Conservation (phyloP, 1,140 invertebrate species). For the Nephila pilipes region DNA sequence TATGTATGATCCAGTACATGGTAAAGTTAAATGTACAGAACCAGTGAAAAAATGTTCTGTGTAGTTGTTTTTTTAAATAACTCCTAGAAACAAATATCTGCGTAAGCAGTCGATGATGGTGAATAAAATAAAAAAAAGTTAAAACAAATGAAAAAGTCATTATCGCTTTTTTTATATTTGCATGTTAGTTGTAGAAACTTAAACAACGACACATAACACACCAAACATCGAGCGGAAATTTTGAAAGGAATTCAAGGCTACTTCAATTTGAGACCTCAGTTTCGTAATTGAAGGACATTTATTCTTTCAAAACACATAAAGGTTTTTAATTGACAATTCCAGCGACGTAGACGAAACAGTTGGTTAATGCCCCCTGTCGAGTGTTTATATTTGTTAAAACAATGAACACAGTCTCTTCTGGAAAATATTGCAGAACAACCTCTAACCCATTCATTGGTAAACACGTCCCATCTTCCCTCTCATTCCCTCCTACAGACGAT, state of each 20-base stretch:
- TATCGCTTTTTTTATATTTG: too few species aligned
- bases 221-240: too few species aligned
- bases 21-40: too few species aligned
- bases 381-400: constrained; percentile 6
- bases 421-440: not conserved
- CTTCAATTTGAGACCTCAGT: not conserved
- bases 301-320: not conserved
- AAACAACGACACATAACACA: too few species aligned
- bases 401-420: not conserved
- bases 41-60: too few species aligned
- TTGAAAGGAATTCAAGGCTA: not conserved
- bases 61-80: too few species aligned
- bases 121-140: too few species aligned
- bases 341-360: not conserved
- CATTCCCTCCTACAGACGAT: not conserved
- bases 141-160: too few species aligned
- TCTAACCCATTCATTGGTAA: not conserved
- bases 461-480: not conserved
- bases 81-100: too few species aligned
- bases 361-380: not conserved
- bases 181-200: too few species aligned
- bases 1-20: too few species aligned
- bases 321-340: not conserved
- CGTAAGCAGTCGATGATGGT: too few species aligned
- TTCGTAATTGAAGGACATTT: not conserved